phyloP scores from a whole-genome alignment of 2,888 invertebrate genomes.

The Octodonta nipae region DNA sequence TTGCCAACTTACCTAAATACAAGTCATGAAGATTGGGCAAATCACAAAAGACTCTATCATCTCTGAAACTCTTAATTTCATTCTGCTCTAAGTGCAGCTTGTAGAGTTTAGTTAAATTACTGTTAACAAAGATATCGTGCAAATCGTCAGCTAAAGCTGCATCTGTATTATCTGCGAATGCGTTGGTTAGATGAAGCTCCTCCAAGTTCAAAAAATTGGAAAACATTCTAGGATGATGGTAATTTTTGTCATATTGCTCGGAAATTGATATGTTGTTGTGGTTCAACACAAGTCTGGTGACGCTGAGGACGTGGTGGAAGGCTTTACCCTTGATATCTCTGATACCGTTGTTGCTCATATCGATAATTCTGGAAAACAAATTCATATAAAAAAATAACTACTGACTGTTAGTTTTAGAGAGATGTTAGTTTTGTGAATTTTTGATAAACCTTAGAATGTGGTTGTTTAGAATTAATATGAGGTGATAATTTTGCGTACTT shows the following conservation, averaged over 20 bases:
- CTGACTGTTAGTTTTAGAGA: too few species aligned
- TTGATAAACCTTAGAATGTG: too few species aligned
- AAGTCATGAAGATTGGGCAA: conserved; percentile 52
- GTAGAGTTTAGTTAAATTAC: conserved; percentile 49
- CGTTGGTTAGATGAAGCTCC: conserved; percentile 58
- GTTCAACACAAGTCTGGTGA: conserved; percentile 54
- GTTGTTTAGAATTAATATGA: too few species aligned
- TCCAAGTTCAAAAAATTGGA: conserved; percentile 56
- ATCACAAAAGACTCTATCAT: conserved; percentile 55
- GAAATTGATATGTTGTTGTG: conserved; percentile 56
- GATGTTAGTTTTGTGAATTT: too few species aligned
- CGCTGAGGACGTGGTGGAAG: conserved; percentile 58
- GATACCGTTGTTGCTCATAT: conserved; percentile 62
- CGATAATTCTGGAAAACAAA: conserved; percentile 43
- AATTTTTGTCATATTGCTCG: conserved; percentile 41
- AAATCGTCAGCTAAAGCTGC: conserved; percentile 49
- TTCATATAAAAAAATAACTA: too few species aligned
- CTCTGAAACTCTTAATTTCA: conserved; percentile 52
- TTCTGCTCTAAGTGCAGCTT: conserved; percentile 66
- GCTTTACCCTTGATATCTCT: conserved; percentile 57
- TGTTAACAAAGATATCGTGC: conserved; percentile 58
- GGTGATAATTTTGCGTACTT: too few species aligned
- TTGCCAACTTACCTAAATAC: conserved; percentile 44
- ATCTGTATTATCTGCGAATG: conserved; percentile 53
- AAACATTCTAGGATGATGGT: conserved; percentile 54